These are phyloP conservation scores for Liparis tanakae DNA, from an alignment of 2,797 vertebrate genomes.

Conservation along the genomic window DNA sequence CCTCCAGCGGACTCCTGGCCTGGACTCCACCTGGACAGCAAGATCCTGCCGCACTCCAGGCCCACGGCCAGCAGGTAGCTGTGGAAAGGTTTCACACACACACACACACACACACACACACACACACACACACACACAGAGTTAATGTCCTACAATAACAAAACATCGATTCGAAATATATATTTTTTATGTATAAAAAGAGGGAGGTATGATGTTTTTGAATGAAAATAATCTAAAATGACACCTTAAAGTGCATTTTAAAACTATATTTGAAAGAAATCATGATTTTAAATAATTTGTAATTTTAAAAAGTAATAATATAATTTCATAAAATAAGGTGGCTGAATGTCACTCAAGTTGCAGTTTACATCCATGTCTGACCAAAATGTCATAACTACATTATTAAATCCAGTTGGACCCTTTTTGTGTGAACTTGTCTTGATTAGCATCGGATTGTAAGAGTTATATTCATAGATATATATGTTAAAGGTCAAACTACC, in stretches of 20 bases:
- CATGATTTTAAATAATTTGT: too few relatives aligned
- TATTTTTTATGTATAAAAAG: too few relatives aligned
- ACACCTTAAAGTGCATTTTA: too few relatives aligned
- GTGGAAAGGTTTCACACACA: constrained; percentile 9
- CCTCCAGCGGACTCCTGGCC: constrained; percentile 69
- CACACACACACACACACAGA: neutral
- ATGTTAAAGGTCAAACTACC: too few relatives aligned
- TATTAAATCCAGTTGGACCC: neutral
- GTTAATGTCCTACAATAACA: neutral
- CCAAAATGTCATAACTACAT: neutral
- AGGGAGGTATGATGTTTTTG: too few relatives aligned
- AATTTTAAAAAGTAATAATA: too few relatives aligned
- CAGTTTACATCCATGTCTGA: neutral
- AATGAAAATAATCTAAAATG: too few relatives aligned
- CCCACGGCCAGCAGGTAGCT: constrained; percentile 93
- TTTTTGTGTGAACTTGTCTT: neutral
- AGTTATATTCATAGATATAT: neutral
- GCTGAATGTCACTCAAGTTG: neutral
- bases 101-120: neutral
- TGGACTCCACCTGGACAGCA: constrained; percentile 89
- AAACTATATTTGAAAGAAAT: too few relatives aligned
- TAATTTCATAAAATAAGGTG: too few relatives aligned
- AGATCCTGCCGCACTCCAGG: constrained; percentile 90
- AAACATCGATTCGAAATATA: neutral
- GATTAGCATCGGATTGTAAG: neutral